Base-by-base conservation (phyloP, 2,888 invertebrate species). In the Agrochola lychnidis region DNA sequence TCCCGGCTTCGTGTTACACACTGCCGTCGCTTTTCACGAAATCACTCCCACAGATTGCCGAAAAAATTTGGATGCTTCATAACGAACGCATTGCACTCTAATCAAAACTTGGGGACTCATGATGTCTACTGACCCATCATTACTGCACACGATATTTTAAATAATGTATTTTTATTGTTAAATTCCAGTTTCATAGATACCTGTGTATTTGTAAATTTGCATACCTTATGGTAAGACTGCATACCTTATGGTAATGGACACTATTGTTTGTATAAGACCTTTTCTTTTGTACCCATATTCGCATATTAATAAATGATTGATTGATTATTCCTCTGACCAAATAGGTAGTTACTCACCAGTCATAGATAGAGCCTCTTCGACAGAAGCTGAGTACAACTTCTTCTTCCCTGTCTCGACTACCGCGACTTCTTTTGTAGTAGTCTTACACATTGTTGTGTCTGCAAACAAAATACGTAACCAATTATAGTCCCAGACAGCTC, bases 321-420 rank as follows among this genome's bases (percentile, higher is more conserved):
- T n/a, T n/a, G n/a, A n/a, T n/a, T 25, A 25, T 25, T 59, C 7
- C 16, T 59, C 57, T 30, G 14, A 25, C 14, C 25, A 16, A 25
- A 0, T 16, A 30, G 25, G 63, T 22, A 36, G 14, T 7, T 25
- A 82, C 87, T 86, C 82, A 96, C 96, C 96, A 79, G 96, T 94
- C 53, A 94, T 90, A 42, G 92, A 89, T 0, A 96, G 88, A 0
- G 96, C 96, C 42, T 96, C 96, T 78, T 96, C 96, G 0, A 96
- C 89, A 0, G 93, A 91, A 1, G 93, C 92, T 2, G 91, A 83
- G 62, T 90, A 82, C 22, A 87, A 1, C 89, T 91, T 91, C 73
- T 90, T 92, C 83, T 92, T 92, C 68, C 92, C 93, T 4, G 85
- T 80, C 57, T 92, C 93, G 19, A 85, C 84, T 22, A 88, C 84